These are phyloP conservation scores for Thyatira batis DNA, from an alignment of 2,888 invertebrate genomes.

Conservation along the genomic window DNA sequence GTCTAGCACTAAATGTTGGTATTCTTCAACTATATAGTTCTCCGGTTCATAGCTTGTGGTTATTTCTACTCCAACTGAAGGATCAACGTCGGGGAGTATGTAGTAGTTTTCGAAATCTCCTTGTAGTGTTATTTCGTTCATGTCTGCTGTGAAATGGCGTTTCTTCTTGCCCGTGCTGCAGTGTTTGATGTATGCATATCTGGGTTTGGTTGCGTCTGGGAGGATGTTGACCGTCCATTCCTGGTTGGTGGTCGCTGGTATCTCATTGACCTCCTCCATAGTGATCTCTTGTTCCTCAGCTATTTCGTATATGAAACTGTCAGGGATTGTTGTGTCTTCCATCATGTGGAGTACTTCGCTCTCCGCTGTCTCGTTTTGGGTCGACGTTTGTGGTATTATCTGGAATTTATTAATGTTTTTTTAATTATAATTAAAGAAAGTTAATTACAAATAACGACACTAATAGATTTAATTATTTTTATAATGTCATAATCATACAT, in stretches of 20 bases:
- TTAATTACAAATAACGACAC: no score
- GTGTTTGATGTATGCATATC: slow-evolving; percentile 74
- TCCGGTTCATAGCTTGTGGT: slow-evolving; percentile 74
- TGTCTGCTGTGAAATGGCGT: slow-evolving; percentile 68
- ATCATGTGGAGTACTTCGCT: slow-evolving; percentile 59
- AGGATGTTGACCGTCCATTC: slow-evolving; percentile 75
- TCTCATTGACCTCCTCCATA: slow-evolving; percentile 74
- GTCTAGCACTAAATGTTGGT: slow-evolving; percentile 64
- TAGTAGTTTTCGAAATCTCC: slow-evolving; percentile 76
- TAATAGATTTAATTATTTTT: no score
- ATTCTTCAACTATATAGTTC: slow-evolving; percentile 69
- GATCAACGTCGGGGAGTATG: slow-evolving; percentile 73
- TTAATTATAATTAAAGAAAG: no score
- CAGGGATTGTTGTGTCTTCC: slow-evolving; percentile 59
- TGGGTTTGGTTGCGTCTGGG: slow-evolving; percentile 62
- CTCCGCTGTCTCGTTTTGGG: slow-evolving; percentile 27
- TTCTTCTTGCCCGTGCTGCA: slow-evolving; percentile 70
- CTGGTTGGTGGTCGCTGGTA: slow-evolving; percentile 47
- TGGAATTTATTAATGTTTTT: slow-evolving; percentile 21
- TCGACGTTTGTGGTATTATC: slow-evolving; percentile 63
- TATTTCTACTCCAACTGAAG: slow-evolving; percentile 68
- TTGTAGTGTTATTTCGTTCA: slow-evolving; percentile 69
- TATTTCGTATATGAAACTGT: slow-evolving; percentile 77
- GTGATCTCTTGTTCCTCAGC: slow-evolving; percentile 75
- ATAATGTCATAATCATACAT: no score